Evolutionary conservation across 92 coral and sea anemone genomes (phyloP).

Genomic region (Parazoanthus swiftii): DNA sequence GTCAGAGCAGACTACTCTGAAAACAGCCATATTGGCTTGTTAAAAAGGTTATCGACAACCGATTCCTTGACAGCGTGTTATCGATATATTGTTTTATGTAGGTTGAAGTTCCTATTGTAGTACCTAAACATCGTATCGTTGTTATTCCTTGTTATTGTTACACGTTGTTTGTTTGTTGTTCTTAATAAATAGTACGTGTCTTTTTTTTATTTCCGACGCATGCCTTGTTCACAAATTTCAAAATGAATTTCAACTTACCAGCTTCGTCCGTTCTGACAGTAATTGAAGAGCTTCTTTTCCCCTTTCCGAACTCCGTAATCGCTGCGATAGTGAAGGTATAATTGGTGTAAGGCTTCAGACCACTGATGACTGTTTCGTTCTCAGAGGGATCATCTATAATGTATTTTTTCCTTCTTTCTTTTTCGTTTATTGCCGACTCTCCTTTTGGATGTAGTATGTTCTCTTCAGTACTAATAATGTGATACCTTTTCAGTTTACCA

Average conservation of each 20-base stretch:
- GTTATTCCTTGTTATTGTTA: no score
- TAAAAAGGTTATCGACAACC: no score
- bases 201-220: no score
- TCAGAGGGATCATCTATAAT: neutral
- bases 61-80: no score
- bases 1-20: no score
- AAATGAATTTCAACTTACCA: neutral
- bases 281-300: neutral
- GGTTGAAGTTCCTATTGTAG: no score
- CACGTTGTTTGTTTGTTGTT: neutral
- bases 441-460: neutral
- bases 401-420: neutral
- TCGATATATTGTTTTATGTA: no score
- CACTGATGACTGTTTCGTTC: neutral
- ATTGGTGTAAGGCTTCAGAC: neutral
- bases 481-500: neutral
- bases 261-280: constrained; percentile 7
- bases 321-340: neutral
- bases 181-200: no score
- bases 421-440: neutral
- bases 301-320: neutral
- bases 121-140: no score
- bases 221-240: neutral
- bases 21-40: no score
- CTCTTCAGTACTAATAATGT: neutral